These are phyloP conservation scores for Mandrillus leucophaeus DNA, from an alignment of 2,113 vertebrate species.

Conservation along the genomic window DNA sequence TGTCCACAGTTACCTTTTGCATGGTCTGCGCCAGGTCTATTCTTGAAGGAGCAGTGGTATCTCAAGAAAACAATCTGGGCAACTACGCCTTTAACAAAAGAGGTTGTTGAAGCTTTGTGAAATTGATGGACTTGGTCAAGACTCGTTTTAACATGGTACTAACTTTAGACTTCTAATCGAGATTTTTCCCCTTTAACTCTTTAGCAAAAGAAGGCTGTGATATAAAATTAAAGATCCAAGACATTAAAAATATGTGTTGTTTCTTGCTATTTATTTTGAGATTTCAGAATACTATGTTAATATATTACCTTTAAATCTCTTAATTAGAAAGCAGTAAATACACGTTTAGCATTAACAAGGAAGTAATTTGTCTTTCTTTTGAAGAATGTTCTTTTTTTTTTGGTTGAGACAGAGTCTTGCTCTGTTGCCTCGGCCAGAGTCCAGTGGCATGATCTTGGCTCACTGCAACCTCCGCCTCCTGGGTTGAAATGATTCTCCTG, in stretches of 20 bases:
- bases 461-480: too few relatives aligned
- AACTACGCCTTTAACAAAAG: neutral
- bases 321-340: neutral
- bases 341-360: neutral
- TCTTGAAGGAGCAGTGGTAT: neutral
- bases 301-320: neutral
- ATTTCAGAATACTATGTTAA: neutral
- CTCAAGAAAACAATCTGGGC: neutral
- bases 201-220: neutral
- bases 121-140: neutral
- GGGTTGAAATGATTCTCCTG: too few relatives aligned
- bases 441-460: too few relatives aligned
- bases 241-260: neutral
- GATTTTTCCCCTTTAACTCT: neutral
- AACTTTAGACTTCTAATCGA: neutral
- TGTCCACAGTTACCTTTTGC: neutral
- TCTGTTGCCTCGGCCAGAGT: too few relatives aligned
- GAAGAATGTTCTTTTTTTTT: neutral
- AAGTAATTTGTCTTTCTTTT: neutral
- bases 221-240: neutral
- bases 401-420: too few relatives aligned
- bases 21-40: neutral
- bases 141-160: too few relatives aligned
- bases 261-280: slow-evolving; percentile 35
- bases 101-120: fast-evolving